Evolutionary conservation across 2,888 invertebrate genomes (phyloP).

Genomic region (Julus scanicus): DNA sequence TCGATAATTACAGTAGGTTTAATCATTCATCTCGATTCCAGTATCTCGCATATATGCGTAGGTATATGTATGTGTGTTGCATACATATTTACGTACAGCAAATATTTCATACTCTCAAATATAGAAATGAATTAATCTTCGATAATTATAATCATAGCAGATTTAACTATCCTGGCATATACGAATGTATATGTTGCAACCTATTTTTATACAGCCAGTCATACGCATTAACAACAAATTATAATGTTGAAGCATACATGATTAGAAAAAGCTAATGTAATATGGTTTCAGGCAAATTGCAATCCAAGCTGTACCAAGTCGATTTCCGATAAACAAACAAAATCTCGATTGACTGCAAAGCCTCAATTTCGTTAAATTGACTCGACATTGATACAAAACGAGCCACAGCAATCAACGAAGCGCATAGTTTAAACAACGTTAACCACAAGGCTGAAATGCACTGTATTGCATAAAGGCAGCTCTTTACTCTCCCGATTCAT

Average conservation of each 20-base stretch:
- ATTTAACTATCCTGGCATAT: not conserved
- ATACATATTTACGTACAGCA: too few species aligned
- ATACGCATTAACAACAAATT: too few species aligned
- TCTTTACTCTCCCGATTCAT: not conserved
- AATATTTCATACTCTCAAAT: too few species aligned
- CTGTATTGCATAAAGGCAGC: not conserved
- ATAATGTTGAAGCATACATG: not conserved
- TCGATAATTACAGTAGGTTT: too few species aligned
- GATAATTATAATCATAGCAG: too few species aligned
- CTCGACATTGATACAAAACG: not conserved
- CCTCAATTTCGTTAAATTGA: conserved; percentile 4
- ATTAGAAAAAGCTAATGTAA: not conserved
- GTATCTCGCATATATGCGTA: too few species aligned
- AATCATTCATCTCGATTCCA: too few species aligned
- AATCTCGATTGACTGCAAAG: not conserved
- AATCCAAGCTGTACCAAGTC: not conserved
- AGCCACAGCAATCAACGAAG: not conserved
- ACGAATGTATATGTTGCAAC: not conserved
- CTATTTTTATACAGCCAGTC: too few species aligned
- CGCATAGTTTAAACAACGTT: conserved; percentile 4
- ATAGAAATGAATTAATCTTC: too few species aligned
- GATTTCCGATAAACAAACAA: conserved; percentile 7
- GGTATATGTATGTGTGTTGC: too few species aligned
- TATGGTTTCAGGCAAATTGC: too few species aligned
- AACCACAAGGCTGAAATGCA: not conserved